Percentiles rank a stretch among this genome's conserved stretches.
These are phyloP conservation scores for Leucania comma DNA, from an alignment of 2,888 invertebrate species.

Conservation along the genomic window DNA sequence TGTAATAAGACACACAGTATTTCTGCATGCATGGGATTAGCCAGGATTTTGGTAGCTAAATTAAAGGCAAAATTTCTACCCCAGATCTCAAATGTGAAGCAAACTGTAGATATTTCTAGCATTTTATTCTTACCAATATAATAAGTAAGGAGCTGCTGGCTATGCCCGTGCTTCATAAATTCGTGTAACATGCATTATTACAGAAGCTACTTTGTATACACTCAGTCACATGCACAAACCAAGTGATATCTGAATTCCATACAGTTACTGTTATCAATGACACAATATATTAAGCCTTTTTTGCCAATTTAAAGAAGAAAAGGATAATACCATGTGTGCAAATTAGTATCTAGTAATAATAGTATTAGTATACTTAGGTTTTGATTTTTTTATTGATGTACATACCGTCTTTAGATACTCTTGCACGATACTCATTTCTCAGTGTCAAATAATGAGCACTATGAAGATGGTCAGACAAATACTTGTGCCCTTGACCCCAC, in stretches of 20 bases:
- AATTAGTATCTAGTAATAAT: too few relatives aligned
- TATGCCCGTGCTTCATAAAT: conserved; percentile 32
- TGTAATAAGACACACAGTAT: background rate
- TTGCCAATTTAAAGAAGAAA: conserved; percentile 9
- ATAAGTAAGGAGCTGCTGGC: conserved; percentile 10
- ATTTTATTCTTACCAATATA: conserved; percentile 11
- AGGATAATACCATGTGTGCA: background rate
- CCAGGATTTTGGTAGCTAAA: conserved; percentile 24
- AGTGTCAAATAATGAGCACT: conserved; percentile 92
- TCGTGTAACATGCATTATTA: conserved; percentile 20
- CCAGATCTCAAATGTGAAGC: background rate
- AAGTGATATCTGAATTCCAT: conserved; percentile 13
- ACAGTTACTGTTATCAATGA: background rate
- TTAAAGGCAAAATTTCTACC: conserved; percentile 6
- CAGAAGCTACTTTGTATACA: conserved; percentile 10
- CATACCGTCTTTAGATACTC: conserved; percentile 78
- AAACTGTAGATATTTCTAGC: background rate
- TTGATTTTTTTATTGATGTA: conserved; percentile 11
- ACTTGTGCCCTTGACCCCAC: conserved; percentile 93
- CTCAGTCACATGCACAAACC: conserved; percentile 13
- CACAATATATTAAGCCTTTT: background rate
- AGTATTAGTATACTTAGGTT: conserved; percentile 23
- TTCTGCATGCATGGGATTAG: conserved; percentile 10
- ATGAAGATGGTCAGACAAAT: conserved; percentile 92
- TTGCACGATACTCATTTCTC: conserved; percentile 86